Evolutionary conservation across 30 jellyfish, hydroid and myxozoan genomes (phyloP).

Genomic region (Pseudorhiza aurosa): DNA sequence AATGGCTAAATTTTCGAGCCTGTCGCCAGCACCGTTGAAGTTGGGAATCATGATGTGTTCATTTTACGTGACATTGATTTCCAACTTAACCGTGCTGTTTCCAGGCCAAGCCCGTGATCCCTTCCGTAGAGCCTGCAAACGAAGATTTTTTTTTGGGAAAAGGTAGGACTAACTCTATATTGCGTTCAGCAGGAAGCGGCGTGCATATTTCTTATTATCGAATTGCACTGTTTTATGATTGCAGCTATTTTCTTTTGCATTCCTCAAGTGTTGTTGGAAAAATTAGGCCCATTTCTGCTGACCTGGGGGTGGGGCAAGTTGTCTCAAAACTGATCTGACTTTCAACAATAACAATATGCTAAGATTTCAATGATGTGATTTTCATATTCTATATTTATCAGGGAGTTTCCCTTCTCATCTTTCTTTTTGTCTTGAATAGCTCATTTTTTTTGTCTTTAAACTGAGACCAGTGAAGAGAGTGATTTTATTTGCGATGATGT

Average conservation of each 20-base stretch:
- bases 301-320: conserved; percentile 24
- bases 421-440: not conserved
- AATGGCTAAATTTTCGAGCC: no score
- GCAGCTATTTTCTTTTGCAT: not conserved
- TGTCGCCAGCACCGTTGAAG: no score
- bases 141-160: conserved; percentile 14
- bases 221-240: conserved; percentile 7
- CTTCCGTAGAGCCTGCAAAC: conserved; percentile 11
- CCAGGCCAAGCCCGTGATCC: no score
- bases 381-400: not conserved
- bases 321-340: conserved; percentile 20
- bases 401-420: not conserved
- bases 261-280: conserved; percentile 11
- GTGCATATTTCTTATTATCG: not conserved
- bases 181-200: not conserved
- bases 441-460: conserved; percentile 5
- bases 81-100: no score
- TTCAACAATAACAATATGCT: not conserved
- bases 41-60: no score
- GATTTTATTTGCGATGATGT: conserved; percentile 25
- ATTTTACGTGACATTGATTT: no score
- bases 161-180: not conserved
- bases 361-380: not conserved
- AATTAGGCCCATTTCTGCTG: conserved; percentile 23
- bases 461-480: conserved; percentile 48